Conservation (phyloP, 2,888 invertebrate genomes). For the Meandrusa payeni region DNA sequence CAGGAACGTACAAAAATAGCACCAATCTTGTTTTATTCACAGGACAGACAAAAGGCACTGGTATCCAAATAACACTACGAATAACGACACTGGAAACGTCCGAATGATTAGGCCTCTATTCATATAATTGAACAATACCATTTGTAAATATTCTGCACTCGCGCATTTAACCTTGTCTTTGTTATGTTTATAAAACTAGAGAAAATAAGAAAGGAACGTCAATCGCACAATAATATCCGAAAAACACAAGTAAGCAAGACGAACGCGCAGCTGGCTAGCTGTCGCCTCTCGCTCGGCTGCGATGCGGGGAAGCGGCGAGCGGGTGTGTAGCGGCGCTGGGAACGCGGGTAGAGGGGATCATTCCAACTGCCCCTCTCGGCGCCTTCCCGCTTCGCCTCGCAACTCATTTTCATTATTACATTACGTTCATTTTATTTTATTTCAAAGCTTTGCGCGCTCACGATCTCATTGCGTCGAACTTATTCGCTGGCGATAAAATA, state of each 20-base stretch:
- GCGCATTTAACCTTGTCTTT: conserved; percentile 53
- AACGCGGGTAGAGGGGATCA: conserved; percentile 43
- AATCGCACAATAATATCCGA: conserved; percentile 70
- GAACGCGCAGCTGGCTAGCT: conserved; percentile 68
- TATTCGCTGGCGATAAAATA: conserved; percentile 30
- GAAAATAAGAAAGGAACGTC: conserved; percentile 68
- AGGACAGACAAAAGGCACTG: conserved; percentile 74
- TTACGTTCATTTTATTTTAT: conserved; percentile 66
- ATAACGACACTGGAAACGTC: conserved; percentile 50
- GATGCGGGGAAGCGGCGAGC: conserved; percentile 33
- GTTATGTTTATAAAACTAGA: conserved; percentile 45
- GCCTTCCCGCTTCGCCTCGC: conserved; percentile 61
- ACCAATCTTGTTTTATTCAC: conserved; percentile 69
- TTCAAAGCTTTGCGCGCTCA: conserved; percentile 43
- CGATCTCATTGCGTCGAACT: conserved; percentile 31
- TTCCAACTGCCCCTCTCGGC: conserved; percentile 31
- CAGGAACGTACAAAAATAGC: conserved; percentile 63
- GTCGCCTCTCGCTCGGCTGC: conserved; percentile 70
- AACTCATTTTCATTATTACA: conserved; percentile 65
- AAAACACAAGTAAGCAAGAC: conserved; percentile 64
- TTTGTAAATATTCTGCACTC: conserved; percentile 48
- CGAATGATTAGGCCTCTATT: conserved; percentile 36
- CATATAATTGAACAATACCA: conserved; percentile 39
- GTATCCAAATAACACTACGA: conserved; percentile 62
- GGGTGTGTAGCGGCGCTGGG: conserved; percentile 43